phyloP scores from a whole-genome alignment of 92 coral and sea anemone species.

The Siderastrea radians region DNA sequence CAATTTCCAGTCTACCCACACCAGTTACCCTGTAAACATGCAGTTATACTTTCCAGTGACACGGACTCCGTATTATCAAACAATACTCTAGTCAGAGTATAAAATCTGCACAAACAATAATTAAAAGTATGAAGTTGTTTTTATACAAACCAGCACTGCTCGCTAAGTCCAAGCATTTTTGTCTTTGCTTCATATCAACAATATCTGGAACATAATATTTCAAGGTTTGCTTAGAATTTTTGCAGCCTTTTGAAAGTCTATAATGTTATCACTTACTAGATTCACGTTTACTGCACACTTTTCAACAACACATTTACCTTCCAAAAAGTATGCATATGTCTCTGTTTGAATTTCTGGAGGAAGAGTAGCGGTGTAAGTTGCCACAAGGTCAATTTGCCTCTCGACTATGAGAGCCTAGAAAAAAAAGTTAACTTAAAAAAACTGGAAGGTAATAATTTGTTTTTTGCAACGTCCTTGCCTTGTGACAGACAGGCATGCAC shows the following conservation, averaged over 20 bases:
- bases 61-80: too few species aligned
- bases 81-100: too few species aligned
- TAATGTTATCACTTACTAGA: background rate
- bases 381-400: constrained; percentile 87
- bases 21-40: too few species aligned
- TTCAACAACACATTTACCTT: constrained; percentile 66
- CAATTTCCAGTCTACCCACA: too few species aligned
- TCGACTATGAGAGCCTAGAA: constrained; percentile 85
- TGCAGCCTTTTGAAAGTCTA: background rate
- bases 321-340: constrained; percentile 93
- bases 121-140: too few species aligned
- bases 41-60: too few species aligned
- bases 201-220: constrained; percentile 62
- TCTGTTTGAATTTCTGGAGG: constrained; percentile 91
- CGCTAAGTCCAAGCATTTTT: constrained; percentile 92
- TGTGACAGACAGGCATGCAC: too few species aligned
- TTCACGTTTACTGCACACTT: too few species aligned
- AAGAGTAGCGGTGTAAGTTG: constrained; percentile 91
- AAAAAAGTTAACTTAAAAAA: background rate
- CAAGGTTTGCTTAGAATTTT: background rate
- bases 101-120: too few species aligned
- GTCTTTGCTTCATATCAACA: constrained; percentile 85
- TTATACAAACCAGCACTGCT: constrained; percentile 77
- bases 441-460: background rate
- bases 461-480: background rate